phyloP scores from a whole-genome alignment of 2,113 vertebrate genomes.

The Amazona vittata region DNA sequence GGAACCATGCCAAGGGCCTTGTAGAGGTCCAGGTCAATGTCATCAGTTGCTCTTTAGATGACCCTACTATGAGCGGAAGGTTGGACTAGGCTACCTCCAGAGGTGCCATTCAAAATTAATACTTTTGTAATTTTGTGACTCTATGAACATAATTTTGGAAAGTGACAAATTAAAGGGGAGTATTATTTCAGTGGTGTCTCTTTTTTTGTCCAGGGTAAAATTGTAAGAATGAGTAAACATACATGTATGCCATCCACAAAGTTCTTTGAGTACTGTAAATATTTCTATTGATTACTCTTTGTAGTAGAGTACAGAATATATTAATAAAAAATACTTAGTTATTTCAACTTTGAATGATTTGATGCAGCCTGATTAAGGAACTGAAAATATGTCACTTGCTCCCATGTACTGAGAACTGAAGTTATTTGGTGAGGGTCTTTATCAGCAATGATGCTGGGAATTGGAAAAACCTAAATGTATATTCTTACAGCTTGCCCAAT shows the following conservation, averaged over 20 bases:
- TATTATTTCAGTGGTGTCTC: not conserved
- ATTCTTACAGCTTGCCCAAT: not conserved
- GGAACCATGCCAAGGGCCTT: not conserved
- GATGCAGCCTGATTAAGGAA: not conserved
- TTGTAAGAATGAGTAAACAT: not conserved
- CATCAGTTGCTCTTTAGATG: not conserved
- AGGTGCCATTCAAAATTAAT: not conserved
- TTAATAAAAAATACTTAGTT: not conserved
- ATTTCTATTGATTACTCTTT: not conserved
- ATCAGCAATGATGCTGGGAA: not conserved
- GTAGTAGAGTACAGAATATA: not conserved
- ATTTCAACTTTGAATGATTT: not conserved
- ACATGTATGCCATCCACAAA: rapidly evolving
- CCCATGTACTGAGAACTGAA: not conserved
- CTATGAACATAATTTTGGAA: not conserved
- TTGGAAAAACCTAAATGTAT: not conserved
- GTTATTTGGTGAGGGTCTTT: not conserved
- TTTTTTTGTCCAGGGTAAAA: not conserved
- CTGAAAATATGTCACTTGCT: not conserved
- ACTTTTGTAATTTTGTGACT: not conserved
- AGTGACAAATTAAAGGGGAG: not conserved
- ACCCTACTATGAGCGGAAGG: not conserved
- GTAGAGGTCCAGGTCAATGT: not conserved
- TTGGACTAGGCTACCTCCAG: not conserved
- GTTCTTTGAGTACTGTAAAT: not conserved